A percentile compares a stretch with the other conserved stretches of the same genome.
These are phyloP conservation scores for Gyrodactylus bullatarudis DNA, from an alignment of 1,140 invertebrate species.

Conservation along the genomic window DNA sequence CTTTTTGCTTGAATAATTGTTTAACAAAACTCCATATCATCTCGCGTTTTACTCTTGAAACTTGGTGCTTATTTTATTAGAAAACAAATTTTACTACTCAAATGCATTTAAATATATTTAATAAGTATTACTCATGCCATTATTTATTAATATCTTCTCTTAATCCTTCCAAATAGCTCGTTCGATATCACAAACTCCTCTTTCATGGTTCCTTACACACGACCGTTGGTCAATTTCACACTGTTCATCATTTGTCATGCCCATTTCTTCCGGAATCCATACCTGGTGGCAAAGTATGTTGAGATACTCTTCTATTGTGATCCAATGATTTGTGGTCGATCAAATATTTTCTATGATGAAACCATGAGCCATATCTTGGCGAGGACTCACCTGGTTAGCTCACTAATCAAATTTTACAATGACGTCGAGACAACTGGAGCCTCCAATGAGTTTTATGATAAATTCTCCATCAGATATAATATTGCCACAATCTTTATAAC, in stretches of 20 bases:
- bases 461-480: slow-evolving; percentile 84
- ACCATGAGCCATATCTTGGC: not conserved
- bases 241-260: slow-evolving; percentile 58
- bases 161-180: too few species aligned
- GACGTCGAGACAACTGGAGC: slow-evolving; percentile 87
- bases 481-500: slow-evolving; percentile 69
- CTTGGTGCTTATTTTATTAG: too few species aligned
- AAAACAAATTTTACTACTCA: too few species aligned
- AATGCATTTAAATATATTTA: too few species aligned
- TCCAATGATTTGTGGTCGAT: slow-evolving; percentile 26
- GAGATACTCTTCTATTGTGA: slow-evolving; percentile 72
- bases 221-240: slow-evolving; percentile 29
- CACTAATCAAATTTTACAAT: slow-evolving; percentile 10
- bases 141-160: too few species aligned
- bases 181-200: not conserved
- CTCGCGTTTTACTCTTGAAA: too few species aligned
- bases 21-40: too few species aligned
- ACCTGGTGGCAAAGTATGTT: slow-evolving; percentile 53
- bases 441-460: slow-evolving; percentile 88
- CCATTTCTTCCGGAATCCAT: slow-evolving; percentile 65
- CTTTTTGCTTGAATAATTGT: too few species aligned
- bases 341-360: not conserved
- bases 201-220: too few species aligned
- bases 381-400: not conserved
- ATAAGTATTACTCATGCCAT: too few species aligned